phyloP scores from a whole-genome alignment of 2,113 vertebrate species.

The Chaetodon auriga region DNA sequence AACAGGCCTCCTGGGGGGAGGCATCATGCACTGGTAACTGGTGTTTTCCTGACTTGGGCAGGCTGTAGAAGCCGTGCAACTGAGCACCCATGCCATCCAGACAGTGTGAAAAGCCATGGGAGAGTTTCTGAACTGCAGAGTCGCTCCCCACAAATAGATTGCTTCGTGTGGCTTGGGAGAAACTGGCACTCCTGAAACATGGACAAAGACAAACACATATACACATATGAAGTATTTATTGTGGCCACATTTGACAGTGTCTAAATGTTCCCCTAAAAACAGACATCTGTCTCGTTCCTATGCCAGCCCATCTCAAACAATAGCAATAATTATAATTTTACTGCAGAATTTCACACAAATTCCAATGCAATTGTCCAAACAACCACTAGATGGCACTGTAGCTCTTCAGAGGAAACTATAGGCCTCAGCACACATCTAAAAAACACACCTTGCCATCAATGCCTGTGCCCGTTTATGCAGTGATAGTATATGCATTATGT shows the following conservation, averaged over 20 bases:
- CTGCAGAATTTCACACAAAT: neutral
- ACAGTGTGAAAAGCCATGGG: conserved; percentile 92
- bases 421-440: neutral
- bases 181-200: conserved; percentile 93
- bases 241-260: neutral
- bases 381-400: conserved; percentile 71
- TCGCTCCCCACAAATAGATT: conserved; percentile 91
- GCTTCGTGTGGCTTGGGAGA: conserved; percentile 92
- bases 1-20: conserved; percentile 86
- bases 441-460: neutral
- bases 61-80: conserved; percentile 94
- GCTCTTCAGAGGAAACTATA: conserved; percentile 11
- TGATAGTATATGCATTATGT: neutral
- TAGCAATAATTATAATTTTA: neutral
- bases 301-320: neutral
- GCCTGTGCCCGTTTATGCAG: neutral
- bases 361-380: conserved; percentile 9
- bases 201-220: conserved; percentile 22
- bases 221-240: conserved; percentile 7
- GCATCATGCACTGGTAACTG: conserved; percentile 59
- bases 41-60: conserved; percentile 93
- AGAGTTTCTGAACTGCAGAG: conserved; percentile 91
- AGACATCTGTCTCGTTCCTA: conserved; percentile 10
- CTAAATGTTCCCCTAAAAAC: neutral
- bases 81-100: conserved; percentile 89